These are phyloP conservation scores for Pissodes strobi DNA, from an alignment of 1,140 invertebrate species.

Conservation along the genomic window DNA sequence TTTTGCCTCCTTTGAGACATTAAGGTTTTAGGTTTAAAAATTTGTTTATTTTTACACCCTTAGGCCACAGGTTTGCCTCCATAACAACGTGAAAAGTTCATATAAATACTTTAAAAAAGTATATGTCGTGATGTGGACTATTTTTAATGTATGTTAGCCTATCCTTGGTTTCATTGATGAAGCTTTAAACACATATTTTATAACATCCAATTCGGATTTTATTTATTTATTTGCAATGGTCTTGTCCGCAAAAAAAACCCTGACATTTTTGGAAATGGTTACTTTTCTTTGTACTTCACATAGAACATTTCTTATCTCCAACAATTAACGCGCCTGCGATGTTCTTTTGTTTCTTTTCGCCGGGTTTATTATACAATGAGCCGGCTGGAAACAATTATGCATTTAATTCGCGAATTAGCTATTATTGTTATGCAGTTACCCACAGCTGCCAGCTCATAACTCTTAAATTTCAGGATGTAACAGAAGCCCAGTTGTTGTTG, in stretches of 20 bases:
- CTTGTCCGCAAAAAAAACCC: neutral
- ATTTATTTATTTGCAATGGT: no score
- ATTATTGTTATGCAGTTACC: conserved; percentile 3
- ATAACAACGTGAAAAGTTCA: no score
- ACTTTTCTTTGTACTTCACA: neutral
- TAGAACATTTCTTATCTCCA: neutral
- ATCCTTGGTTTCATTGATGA: no score
- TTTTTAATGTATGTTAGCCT: no score
- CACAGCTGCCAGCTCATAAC: conserved; percentile 4
- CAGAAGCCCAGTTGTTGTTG: neutral
- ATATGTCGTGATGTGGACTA: no score
- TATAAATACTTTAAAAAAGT: no score
- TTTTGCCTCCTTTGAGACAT: no score
- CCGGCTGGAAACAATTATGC: neutral
- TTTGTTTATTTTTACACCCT: no score
- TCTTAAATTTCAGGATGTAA: conserved; percentile 16
- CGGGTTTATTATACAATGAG: neutral
- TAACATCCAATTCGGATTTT: no score
- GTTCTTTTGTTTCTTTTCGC: conserved; percentile 2
- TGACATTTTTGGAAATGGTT: neutral
- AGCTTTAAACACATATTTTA: no score
- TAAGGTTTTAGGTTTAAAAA: no score
- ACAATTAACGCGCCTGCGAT: conserved; percentile 2
- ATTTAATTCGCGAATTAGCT: conserved; percentile 7
- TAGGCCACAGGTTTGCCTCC: no score